phyloP scores from a whole-genome alignment of 2,113 vertebrate species.

The Malurus melanocephalus region DNA sequence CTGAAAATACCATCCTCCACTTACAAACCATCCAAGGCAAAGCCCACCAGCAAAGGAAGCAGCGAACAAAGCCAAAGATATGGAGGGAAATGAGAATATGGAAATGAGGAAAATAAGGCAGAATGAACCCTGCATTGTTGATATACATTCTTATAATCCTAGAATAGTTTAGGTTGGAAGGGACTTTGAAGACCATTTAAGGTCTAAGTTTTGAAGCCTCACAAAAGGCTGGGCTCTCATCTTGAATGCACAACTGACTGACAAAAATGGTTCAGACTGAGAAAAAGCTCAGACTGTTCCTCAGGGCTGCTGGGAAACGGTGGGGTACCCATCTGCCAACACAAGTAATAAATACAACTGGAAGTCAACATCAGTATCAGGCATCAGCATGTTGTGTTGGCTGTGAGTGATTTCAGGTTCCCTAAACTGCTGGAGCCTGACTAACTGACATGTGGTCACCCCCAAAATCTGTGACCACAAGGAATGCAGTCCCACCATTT shows the following conservation, averaged over 20 bases:
- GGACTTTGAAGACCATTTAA: no score
- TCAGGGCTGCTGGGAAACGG: neutral
- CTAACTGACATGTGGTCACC: rapidly evolving
- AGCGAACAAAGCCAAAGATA: neutral
- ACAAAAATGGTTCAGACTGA: neutral
- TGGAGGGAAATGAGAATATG: neutral
- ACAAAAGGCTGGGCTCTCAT: neutral
- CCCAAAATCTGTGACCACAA: neutral
- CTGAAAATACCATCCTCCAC: neutral
- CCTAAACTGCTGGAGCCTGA: neutral
- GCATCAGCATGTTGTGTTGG: rapidly evolving
- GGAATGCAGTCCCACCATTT: neutral
- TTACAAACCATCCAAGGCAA: neutral
- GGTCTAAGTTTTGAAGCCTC: neutral
- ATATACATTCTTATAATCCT: neutral
- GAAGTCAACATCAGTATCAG: neutral
- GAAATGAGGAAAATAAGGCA: neutral
- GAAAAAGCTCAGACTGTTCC: neutral
- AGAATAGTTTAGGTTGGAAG: neutral
- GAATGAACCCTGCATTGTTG: neutral
- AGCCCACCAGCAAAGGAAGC: neutral
- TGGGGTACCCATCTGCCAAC: neutral
- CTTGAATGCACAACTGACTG: neutral
- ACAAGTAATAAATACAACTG: neutral
- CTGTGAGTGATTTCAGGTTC: neutral